Conservation (phyloP, 2,797 vertebrate species). For the Periparus ater region DNA sequence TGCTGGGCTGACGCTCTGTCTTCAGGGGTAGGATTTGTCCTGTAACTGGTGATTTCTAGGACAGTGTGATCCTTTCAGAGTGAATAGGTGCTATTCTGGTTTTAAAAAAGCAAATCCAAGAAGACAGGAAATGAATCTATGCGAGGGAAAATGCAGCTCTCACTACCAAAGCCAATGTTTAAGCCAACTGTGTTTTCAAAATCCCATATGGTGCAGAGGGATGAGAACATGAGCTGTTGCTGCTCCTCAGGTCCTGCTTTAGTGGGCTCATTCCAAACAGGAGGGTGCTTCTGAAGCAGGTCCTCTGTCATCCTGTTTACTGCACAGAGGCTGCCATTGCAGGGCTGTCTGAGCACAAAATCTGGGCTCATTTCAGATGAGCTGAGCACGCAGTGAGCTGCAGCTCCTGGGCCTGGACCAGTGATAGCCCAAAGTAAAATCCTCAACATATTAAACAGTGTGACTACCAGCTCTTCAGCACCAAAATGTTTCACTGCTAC, state of each 20-base stretch:
- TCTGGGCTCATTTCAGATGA: neutral
- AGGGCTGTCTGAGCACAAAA: neutral
- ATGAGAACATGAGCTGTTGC: conserved; percentile 36
- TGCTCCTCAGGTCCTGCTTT: conserved; percentile 16
- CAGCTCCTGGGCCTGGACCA: neutral
- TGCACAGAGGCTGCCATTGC: neutral
- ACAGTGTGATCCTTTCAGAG: neutral
- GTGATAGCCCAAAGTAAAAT: neutral
- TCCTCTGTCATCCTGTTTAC: neutral
- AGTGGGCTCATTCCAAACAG: conserved; percentile 3
- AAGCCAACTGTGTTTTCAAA: conserved; percentile 58
- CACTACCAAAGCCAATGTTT: conserved; percentile 8
- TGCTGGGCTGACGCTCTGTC: neutral
- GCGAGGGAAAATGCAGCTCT: neutral
- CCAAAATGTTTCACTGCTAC: neutral
- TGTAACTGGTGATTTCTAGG: conserved; percentile 25
- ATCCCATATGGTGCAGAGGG: conserved; percentile 48
- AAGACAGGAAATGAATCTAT: neutral
- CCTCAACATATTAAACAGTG: neutral
- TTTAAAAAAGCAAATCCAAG: conserved; percentile 10
- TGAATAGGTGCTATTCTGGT: conserved; percentile 31
- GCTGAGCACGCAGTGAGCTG: neutral
- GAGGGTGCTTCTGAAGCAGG: conserved; percentile 8
- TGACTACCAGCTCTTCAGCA: neutral
- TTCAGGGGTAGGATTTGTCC: neutral